Evolutionary conservation across 2,888 invertebrate genomes (phyloP), one percentile per base, ranked within the genome.

Genomic region (Epistrophella euchroma): DNA sequence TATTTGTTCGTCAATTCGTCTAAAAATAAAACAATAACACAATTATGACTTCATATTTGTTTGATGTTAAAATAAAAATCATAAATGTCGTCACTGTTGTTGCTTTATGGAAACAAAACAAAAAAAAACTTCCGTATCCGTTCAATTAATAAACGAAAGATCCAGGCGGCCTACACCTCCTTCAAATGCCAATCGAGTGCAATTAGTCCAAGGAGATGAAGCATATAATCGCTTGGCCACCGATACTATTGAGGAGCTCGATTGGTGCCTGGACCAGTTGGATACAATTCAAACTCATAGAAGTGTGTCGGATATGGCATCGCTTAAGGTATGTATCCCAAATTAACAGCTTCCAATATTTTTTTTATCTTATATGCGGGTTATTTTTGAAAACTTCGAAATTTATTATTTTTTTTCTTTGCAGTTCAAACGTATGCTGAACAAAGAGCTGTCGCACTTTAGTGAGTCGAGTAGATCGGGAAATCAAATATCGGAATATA

Each of bases 221-320:
- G 94, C 96, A 91, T 98, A 97, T 93, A 96, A 97, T 94, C 98
- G 98, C 93, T 94, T 98, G 93, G 98, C 98, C 80, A 94, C 97
- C 93, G 98, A 99, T 93, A 99, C 99, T 58, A 96, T 99, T 93
- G 99, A 99, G 93, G 99, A 99, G 94, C 94, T 99, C 93, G 99
- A 99, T 94, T 99, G 99, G 99, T 99, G 99, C 93, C 94, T 99
- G 94, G 99, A 99, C 94, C 99, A 99, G 94, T 94, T 99, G 93
- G 99, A 99, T 94, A 99, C 98, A 89, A 99, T 99, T 93, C 99
- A 99, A 94, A 99, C 99, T 87, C 99, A 99, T 94, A 96, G 99
- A 92, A 99, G 98, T 90, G 99, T 99, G 90, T 98, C 98, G 88
- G 99, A 99, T 93, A 99, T 99, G 99, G 99, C 99, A 91, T 98